Base-by-base conservation (phyloP, 2,797 vertebrate genomes). In the Myotis findleyi region DNA sequence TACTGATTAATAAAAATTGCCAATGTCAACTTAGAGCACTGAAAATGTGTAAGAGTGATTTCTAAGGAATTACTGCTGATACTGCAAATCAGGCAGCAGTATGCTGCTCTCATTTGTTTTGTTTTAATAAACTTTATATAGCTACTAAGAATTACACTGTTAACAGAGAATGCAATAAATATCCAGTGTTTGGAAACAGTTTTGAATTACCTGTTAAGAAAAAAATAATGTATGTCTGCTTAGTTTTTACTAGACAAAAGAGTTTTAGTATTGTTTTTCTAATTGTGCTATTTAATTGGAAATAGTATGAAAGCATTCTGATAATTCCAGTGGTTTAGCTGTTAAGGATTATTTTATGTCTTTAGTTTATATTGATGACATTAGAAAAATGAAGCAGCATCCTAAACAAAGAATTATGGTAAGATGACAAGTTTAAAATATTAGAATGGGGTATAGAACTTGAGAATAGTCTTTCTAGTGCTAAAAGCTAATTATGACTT, bases 401-500 rank as follows among this genome's bases (percentile, higher is more conserved):
- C 23, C 36, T 38, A 86, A 57, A n/a, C 38, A 89, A 92, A 90
- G 27, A 79, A 79, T 57, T 71, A 69, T 89, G 36, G 13, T 83
- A 82, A 95, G 84, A 93, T 83, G 49, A 49, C n/a, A 95, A 94
- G 27, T 77, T 33, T 94, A 96, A 49, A 83, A 72, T 82, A 95
- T 91, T 73, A 69, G 53, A 75, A 59, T 84, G 80, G 76, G 47
- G 72, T 10, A 51, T 14, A 47, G 79, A 97, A 97, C 51, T 93
- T 38, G 47, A 49, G 91, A 96, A 93, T 77, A 72, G 55, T 44
- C 85, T 95, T 94, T 92, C n/a, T 0, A 2, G 14, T 93, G 51
- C 95, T 97, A 97, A 96, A 93, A 97, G 47, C 77, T 97, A 96
- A 94, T 97, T 97, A 95, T 87, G 88, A 85, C 91, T 95, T 97